A percentile compares a stretch with the other conserved stretches of the same genome.
These are phyloP conservation scores for Darevskia nairensis DNA, from an alignment of 2,797 vertebrate genomes.

Conservation along the genomic window DNA sequence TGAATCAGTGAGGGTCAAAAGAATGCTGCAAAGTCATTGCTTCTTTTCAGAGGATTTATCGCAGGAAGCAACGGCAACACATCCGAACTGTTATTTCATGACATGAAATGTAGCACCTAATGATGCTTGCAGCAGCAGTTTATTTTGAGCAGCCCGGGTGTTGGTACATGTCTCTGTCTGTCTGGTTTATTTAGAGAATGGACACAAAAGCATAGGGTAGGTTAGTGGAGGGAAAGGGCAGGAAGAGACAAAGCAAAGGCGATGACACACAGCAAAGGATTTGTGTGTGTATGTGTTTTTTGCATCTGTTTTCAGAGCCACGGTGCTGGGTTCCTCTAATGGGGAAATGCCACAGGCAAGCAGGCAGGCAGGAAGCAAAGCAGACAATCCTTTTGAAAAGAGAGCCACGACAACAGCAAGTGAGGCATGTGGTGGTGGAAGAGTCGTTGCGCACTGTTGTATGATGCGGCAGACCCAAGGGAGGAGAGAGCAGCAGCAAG, in stretches of 20 bases:
- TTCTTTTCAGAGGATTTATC: constrained; percentile 40
- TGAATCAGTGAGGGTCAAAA: constrained; percentile 48
- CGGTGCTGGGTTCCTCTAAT: not conserved
- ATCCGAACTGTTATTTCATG: constrained; percentile 34
- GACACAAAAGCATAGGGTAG: constrained; percentile 13
- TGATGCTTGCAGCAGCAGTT: constrained; percentile 30
- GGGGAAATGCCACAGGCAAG: constrained; percentile 19
- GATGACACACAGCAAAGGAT: constrained; percentile 19
- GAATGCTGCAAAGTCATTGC: constrained; percentile 35
- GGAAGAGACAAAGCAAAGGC: constrained; percentile 41
- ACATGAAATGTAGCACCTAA: constrained; percentile 43
- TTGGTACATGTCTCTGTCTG: constrained; percentile 20
- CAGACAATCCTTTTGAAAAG: constrained; percentile 9
- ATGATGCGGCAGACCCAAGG: not conserved
- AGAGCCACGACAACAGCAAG: not conserved
- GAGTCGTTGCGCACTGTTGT: constrained; percentile 3
- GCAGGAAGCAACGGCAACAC: not conserved
- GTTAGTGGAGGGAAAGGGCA: constrained; percentile 22
- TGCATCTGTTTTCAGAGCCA: constrained; percentile 28
- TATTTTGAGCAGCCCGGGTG: constrained; percentile 12
- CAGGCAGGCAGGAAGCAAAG: constrained; percentile 32
- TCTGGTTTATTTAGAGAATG: constrained; percentile 41
- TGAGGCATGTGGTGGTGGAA: not conserved
- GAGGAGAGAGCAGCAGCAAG: not conserved
- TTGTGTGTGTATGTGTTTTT: constrained; percentile 20